These are phyloP conservation scores for Dendrolimus punctatus DNA, from an alignment of 1,140 invertebrate species.

Conservation along the genomic window DNA sequence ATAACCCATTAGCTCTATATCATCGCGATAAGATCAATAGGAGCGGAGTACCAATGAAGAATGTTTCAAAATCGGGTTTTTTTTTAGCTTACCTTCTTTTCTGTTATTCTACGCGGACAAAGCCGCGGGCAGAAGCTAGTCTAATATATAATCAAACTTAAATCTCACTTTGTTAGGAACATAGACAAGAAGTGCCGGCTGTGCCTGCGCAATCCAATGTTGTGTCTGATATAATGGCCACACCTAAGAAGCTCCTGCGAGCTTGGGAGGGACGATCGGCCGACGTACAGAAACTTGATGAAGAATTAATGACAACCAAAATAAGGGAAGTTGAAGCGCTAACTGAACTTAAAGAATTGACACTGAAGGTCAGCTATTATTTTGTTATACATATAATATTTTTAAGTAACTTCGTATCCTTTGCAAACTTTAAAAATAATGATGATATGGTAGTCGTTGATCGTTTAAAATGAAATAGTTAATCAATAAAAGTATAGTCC, in stretches of 20 bases:
- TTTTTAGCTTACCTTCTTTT: too few relatives aligned
- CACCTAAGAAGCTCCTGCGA: slow-evolving; percentile 85
- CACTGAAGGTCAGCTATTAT: slow-evolving; percentile 80
- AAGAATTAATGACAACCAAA: slow-evolving; percentile 93
- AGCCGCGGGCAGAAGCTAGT: too few relatives aligned
- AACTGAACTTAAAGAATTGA: slow-evolving; percentile 94
- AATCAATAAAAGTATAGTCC: too few relatives aligned
- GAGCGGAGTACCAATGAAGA: too few relatives aligned
- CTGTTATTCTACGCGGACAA: too few relatives aligned
- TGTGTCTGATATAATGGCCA: slow-evolving; percentile 74
- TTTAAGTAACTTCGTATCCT: too few relatives aligned
- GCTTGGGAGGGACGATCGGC: slow-evolving; percentile 85
- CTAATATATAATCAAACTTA: slow-evolving; percentile 7
- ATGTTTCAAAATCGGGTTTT: too few relatives aligned
- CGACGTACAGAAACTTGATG: slow-evolving; percentile 88
- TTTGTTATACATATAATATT: slow-evolving; percentile 3
- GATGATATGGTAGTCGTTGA: too few relatives aligned
- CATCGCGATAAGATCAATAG: too few relatives aligned
- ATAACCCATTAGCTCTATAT: too few relatives aligned
- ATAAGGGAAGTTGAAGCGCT: slow-evolving; percentile 93
- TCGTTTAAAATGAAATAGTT: too few relatives aligned
- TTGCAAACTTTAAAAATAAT: too few relatives aligned
- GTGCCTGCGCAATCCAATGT: slow-evolving; percentile 45
- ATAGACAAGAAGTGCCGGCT: slow-evolving; percentile 40
- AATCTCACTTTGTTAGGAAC: slow-evolving; percentile 33